A percentile compares a stretch with the other conserved stretches of the same genome.
phyloP scores from a whole-genome alignment of 2,888 invertebrate genomes.

The Xestia c-nigrum region DNA sequence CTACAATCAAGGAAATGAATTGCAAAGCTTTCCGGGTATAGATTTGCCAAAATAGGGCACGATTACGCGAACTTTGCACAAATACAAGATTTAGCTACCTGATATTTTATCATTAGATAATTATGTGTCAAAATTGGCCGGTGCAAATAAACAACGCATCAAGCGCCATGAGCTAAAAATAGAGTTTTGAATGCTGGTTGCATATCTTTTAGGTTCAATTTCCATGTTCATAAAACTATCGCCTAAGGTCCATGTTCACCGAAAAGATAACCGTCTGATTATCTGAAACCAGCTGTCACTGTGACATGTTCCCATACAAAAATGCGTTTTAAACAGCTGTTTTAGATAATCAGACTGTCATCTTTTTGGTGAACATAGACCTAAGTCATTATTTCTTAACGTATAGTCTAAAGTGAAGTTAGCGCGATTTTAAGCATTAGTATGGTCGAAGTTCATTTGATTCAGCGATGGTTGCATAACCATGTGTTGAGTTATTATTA shows the following conservation, averaged over 20 bases:
- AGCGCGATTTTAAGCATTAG: neutral
- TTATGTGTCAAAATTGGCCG: neutral
- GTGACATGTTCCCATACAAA: too few species aligned
- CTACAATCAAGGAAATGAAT: constrained; percentile 10
- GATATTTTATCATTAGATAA: neutral
- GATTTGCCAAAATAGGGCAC: neutral
- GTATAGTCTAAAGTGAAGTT: neutral
- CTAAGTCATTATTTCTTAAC: neutral
- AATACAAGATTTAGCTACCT: neutral
- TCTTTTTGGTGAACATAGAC: too few species aligned
- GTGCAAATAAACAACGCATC: neutral
- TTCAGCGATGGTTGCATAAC: neutral
- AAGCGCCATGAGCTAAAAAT: neutral
- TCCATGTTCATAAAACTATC: neutral
- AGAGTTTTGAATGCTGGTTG: neutral
- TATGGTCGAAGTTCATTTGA: neutral
- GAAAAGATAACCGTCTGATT: too few species aligned
- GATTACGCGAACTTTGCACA: neutral
- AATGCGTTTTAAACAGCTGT: too few species aligned
- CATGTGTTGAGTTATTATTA: neutral
- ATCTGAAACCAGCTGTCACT: too few species aligned
- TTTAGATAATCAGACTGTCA: too few species aligned
- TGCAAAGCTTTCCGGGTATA: constrained; percentile 2
- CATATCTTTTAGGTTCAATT: neutral
- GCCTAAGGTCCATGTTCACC: too few species aligned